Conservation (phyloP, 2,797 vertebrate species). For the Pampus argenteus region DNA sequence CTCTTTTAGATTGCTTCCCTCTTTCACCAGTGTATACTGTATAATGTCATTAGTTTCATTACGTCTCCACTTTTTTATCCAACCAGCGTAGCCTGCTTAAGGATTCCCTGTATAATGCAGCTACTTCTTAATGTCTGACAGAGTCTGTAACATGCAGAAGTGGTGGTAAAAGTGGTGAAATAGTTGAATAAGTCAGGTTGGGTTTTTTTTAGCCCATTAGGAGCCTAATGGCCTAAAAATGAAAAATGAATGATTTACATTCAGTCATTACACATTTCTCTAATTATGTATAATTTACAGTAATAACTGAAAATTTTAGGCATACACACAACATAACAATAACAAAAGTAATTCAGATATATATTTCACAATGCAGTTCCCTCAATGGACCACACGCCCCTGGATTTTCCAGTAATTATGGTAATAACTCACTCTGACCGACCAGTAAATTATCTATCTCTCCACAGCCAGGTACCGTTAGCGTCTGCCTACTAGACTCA, state of each 20-base stretch:
- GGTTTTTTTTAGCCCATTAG: conserved; percentile 29
- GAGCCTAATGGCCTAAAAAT: conserved; percentile 60
- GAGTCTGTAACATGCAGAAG: conserved; percentile 11
- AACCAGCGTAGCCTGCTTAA: background rate
- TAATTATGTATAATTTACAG: no score
- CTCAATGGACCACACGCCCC: no score
- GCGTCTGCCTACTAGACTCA: conserved; percentile 29
- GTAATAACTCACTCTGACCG: conserved; percentile 69
- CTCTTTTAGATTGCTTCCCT: conserved; percentile 4
- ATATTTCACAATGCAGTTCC: no score
- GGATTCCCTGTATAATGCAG: background rate
- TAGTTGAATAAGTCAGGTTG: conserved; percentile 44
- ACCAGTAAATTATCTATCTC: conserved; percentile 63
- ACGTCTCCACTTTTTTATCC: background rate
- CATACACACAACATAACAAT: no score
- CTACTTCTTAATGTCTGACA: conserved; percentile 14
- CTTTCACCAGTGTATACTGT: background rate
- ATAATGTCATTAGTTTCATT: background rate
- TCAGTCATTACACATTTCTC: no score
- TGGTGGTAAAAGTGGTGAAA: conserved; percentile 35
- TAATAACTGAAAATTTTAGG: no score
- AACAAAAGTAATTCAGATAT: no score
- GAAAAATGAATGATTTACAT: no score
- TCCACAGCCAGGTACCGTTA: conserved; percentile 29
- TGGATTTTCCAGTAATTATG: conserved; percentile 64